Base-by-base conservation (phyloP, 2,113 vertebrate genomes). In the Apodemus speciosus region DNA sequence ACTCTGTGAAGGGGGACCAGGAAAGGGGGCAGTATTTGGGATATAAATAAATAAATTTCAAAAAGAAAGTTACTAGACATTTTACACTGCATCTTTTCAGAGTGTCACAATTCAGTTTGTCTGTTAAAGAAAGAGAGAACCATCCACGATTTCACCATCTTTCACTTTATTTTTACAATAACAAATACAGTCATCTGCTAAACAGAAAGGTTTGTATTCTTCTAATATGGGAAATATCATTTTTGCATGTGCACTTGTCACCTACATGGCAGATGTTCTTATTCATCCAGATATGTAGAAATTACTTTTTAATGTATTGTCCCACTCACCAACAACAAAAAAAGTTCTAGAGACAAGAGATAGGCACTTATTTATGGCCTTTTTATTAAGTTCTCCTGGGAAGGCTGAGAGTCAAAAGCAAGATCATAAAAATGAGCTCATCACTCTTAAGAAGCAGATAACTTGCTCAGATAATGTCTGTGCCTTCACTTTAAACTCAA, bases 361-460 rank as follows among this genome's bases (percentile, higher is more conserved):
- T 43, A 88, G 88, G 21, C 46, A 30, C 9, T 92, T 90, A 91
- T 91, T 95, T 91, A 94, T 75, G 73, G 92, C 18, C 6, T 81
- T 32, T 89, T 72, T 43, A 91, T 92, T 76, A 89, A 76, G 21
- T 89, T 87, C 69, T 89, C 87, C 27, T 49, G 73, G 68, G 58
- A 87, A 92, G 51, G 46, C 87, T n/a, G 43, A 8, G 66, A 68
- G 51, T 95, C 89, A 89, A 94, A 90, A 76, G 51, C 68, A 68
- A 87, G 91, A 71, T 51, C 69, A 35, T 94, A 85, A 94, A 85
- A 53, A 64, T 69, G 80, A 91, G 83, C 40, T 90, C 75, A 62
- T 83, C 94, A 49, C 89, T 92, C 87, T 46, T 66, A 79, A 72
- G 90, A 80, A 81, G 93, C 60, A 91, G 95, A 95, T 75, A 88